Base-by-base conservation (phyloP, 2,797 vertebrate species). In the Loris lydekkerianus region DNA sequence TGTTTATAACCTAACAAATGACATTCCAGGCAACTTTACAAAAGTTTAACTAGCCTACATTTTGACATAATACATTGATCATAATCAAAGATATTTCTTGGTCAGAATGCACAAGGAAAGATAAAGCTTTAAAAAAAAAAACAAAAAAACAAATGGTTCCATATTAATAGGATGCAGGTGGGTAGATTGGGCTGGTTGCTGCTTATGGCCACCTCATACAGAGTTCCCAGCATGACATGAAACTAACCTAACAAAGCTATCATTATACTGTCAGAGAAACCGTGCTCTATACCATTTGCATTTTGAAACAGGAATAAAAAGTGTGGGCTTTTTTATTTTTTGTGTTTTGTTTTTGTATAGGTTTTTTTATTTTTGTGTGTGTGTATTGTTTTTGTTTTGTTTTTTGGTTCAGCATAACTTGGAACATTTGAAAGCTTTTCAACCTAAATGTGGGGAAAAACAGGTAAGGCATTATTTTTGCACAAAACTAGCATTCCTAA, bases 401-500 rank as follows among this genome's bases (percentile, higher is more conserved):
- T 97, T 97, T 98, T 98, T 98, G 98, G 98, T 98, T 98, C 97
- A 98, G 97, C 98, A 93, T 97, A 94, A 96, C 97, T 98, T 94
- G 97, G 97, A 98, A 98, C 96, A 60, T 97, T 97, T 97, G 97
- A 98, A 98, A 98, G 98, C 98, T 98, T 98, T 98, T 96, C 97
- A 98, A 98, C 98, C 98, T 98, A 98, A 98, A 98, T 15, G 73
- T 69, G 61, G 98, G 98, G 97, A 92, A 89, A 97, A 98, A 98
- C 97, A 97, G 98, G 80, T 98, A 98, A 99, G 98, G 98, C 98
- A 98, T 98, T 97, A 95, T 97, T 97, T 98, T 98, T 98, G 98
- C 98, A 98, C 98, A 97, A 98, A 13, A 4, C 93, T 96, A 98
- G 95, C 96, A 96, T 98, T 98, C 88, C n/a, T 95, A 93, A 98